phyloP scores from a whole-genome alignment of 2,113 vertebrate species.

The Chascanopsetta lugubris region DNA sequence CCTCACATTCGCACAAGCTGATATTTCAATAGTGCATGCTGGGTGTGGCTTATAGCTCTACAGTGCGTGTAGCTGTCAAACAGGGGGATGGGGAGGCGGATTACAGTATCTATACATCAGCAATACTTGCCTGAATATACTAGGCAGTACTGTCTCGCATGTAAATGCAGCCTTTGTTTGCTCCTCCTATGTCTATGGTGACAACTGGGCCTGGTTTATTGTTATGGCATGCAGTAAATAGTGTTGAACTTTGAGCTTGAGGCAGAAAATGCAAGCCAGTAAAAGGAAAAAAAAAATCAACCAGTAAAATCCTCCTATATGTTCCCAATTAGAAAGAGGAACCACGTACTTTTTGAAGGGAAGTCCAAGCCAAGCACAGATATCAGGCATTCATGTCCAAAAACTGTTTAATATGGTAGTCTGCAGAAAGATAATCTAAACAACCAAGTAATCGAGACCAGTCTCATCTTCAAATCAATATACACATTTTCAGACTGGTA shows the following conservation, averaged over 20 bases:
- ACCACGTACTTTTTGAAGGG: neutral
- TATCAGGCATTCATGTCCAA: neutral
- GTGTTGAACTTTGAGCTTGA: slow-evolving; percentile 76
- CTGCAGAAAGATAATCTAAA: neutral
- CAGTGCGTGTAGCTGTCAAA: slow-evolving; percentile 51
- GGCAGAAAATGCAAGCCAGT: slow-evolving; percentile 36
- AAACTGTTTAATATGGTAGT: neutral
- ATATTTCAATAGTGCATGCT: slow-evolving; percentile 63
- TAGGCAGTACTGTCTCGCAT: slow-evolving; percentile 55
- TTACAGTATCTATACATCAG: slow-evolving; percentile 67
- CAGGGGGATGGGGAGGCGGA: slow-evolving; percentile 66
- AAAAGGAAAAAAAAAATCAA: slow-evolving; percentile 29
- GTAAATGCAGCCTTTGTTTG: slow-evolving; percentile 70
- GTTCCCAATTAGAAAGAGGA: no score
- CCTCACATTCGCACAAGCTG: slow-evolving; percentile 58
- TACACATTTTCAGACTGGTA: neutral
- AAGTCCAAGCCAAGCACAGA: neutral
- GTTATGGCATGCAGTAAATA: slow-evolving; percentile 71
- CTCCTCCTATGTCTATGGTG: slow-evolving; percentile 56
- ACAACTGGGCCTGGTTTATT: slow-evolving; percentile 63
- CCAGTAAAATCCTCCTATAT: neutral
- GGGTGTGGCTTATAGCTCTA: slow-evolving; percentile 71
- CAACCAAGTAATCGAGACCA: neutral
- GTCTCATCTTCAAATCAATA: neutral
- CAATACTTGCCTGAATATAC: slow-evolving; percentile 58